Conservation (phyloP, 2,888 invertebrate species). For the Orgyia antiqua region DNA sequence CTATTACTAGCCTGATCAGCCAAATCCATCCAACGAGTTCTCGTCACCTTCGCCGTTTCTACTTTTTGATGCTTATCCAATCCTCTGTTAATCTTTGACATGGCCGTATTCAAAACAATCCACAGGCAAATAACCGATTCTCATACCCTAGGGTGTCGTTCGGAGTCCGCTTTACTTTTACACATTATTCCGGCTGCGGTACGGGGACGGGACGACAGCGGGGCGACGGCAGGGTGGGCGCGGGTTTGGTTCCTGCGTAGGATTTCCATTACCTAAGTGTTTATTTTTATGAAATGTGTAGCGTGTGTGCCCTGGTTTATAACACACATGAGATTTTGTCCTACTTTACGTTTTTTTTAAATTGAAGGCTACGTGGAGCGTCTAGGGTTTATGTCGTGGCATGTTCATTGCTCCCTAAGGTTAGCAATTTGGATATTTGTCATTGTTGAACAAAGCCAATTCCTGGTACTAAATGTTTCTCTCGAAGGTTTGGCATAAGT, state of each 20-base stretch:
- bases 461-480: too few relatives aligned
- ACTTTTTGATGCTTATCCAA: too few relatives aligned
- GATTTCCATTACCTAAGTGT: conserved; percentile 66
- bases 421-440: too few relatives aligned
- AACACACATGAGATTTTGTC: conserved; percentile 44
- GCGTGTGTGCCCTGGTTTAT: conserved; percentile 41
- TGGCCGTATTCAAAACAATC: conserved; percentile 69
- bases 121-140: conserved; percentile 70
- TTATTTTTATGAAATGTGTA: conserved; percentile 64
- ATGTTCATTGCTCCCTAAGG: neutral
- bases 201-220: conserved; percentile 18
- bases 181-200: conserved; percentile 44
- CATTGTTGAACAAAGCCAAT: too few relatives aligned
- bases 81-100: conserved; percentile 32
- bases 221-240: conserved; percentile 14
- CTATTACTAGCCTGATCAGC: too few relatives aligned
- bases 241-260: conserved; percentile 34
- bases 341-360: conserved; percentile 29
- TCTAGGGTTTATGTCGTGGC: conserved; percentile 11
- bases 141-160: conserved; percentile 64
- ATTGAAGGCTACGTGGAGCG: conserved; percentile 16
- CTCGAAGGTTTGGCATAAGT: too few relatives aligned
- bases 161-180: conserved; percentile 63
- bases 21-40: too few relatives aligned
- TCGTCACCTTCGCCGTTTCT: too few relatives aligned